Conservation (phyloP, 2,113 vertebrate species). For the Chascanopsetta lugubris region DNA sequence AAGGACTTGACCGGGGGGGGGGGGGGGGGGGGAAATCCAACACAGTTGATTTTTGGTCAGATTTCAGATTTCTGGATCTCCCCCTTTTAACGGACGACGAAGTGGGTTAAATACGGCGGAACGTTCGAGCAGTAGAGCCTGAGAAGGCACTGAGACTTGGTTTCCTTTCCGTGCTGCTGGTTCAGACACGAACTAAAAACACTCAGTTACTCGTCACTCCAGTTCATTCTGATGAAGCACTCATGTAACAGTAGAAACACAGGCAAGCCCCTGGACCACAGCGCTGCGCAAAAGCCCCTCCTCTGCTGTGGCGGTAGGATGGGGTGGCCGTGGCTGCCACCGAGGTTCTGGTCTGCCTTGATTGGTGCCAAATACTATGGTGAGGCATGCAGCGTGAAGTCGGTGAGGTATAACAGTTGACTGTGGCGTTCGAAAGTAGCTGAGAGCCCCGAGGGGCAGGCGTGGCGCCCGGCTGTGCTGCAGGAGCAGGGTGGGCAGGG, state of each 20-base stretch:
- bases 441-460: constrained; percentile 29
- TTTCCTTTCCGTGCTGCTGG: constrained; percentile 29
- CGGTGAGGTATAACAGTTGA: constrained; percentile 56
- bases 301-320: constrained; percentile 15
- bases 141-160: constrained; percentile 66
- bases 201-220: constrained; percentile 1
- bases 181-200: constrained; percentile 17
- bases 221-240: constrained; percentile 22
- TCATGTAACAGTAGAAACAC: constrained; percentile 28
- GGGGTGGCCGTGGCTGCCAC: constrained; percentile 23
- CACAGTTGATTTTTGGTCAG: constrained; percentile 2
- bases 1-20: constrained; percentile 3
- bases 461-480: constrained; percentile 44
- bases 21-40: constrained; percentile 25
- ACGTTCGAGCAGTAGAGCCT: constrained; percentile 17
- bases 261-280: constrained; percentile 29
- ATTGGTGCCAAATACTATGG: constrained; percentile 27
- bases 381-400: constrained; percentile 27
- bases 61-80: constrained; percentile 19
- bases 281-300: background rate
- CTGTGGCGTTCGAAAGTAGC: constrained; percentile 19
- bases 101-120: background rate
- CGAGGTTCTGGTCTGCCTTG: constrained; percentile 26
- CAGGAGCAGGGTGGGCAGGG: background rate
- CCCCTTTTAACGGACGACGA: constrained; percentile 14